Conservation (phyloP, 2,888 invertebrate species). For the Pheosia gnoma region DNA sequence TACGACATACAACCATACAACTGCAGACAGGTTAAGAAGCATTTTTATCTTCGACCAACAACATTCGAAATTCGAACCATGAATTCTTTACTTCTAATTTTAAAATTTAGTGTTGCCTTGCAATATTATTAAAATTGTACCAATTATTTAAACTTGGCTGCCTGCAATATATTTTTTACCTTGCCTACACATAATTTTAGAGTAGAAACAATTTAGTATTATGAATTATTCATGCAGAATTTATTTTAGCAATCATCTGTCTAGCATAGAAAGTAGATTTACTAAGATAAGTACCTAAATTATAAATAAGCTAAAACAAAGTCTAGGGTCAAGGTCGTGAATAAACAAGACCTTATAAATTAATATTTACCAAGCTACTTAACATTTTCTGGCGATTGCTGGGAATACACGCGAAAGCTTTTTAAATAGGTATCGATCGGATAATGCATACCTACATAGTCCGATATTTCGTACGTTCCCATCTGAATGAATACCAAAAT, state of each 20-base stretch:
- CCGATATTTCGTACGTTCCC: too few species aligned
- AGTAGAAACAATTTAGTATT: constrained; percentile 15
- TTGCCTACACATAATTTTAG: constrained; percentile 11
- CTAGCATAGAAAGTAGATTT: constrained; percentile 19
- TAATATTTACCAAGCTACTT: not conserved
- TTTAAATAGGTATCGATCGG: too few species aligned
- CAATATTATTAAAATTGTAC: not conserved
- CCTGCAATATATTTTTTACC: constrained; percentile 6
- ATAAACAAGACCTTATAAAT: constrained; percentile 1
- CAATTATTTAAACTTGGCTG: constrained; percentile 6
- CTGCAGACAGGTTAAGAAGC: not conserved
- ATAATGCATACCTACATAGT: too few species aligned
- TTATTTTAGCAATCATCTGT: constrained; percentile 21
- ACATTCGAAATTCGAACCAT: not conserved
- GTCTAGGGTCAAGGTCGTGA: constrained; percentile 8
- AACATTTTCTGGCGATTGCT: too few species aligned
- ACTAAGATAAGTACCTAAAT: constrained; percentile 13
- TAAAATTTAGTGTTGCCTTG: too few species aligned
- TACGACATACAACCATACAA: too few species aligned
- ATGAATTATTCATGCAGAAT: constrained; percentile 24
- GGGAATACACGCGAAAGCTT: too few species aligned
- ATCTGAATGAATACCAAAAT: too few species aligned
- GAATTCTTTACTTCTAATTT: not conserved
- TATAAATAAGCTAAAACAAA: constrained; percentile 19
- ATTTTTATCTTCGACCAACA: not conserved